Conservation (phyloP, 2,888 invertebrate species). For the Eupithecia subumbrata region DNA sequence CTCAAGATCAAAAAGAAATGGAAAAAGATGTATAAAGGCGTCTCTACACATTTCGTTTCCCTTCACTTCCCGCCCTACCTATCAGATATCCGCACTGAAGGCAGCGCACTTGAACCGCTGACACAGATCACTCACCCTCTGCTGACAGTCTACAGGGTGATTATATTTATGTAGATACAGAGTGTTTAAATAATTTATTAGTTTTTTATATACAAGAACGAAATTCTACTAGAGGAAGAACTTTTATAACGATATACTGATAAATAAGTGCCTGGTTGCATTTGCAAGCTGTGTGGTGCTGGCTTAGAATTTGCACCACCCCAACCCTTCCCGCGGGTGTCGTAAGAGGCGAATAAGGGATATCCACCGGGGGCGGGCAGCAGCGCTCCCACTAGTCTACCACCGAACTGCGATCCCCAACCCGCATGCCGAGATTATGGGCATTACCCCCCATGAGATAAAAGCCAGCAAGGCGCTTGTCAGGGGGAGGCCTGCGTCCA, state of each 20-base stretch:
- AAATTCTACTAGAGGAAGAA: neutral
- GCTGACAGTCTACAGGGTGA: neutral
- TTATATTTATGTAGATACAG: neutral
- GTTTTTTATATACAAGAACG: neutral
- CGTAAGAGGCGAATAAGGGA: too few species aligned
- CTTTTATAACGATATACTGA: neutral
- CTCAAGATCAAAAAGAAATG: too few species aligned
- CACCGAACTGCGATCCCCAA: too few species aligned
- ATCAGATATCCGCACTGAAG: slow-evolving; percentile 51
- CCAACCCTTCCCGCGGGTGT: too few species aligned
- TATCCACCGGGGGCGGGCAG: too few species aligned
- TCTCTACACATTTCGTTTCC: slow-evolving; percentile 36
- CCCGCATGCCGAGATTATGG: too few species aligned
- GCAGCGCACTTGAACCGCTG: slow-evolving; percentile 28
- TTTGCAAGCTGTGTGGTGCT: too few species aligned
- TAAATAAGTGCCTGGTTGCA: neutral
- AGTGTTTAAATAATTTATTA: neutral
- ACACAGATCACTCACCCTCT: slow-evolving; percentile 33
- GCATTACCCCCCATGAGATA: too few species aligned
- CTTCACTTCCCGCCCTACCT: slow-evolving; percentile 48
- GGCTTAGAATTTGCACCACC: too few species aligned
- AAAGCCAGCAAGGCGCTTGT: too few species aligned
- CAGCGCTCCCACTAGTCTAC: too few species aligned
- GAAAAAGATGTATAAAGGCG: neutral
- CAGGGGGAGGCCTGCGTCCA: too few species aligned